Percentiles rank a stretch among this genome's conserved stretches.
Conservation (phyloP, 2,113 vertebrate genomes). For the Boleophthalmus pectinirostris region DNA sequence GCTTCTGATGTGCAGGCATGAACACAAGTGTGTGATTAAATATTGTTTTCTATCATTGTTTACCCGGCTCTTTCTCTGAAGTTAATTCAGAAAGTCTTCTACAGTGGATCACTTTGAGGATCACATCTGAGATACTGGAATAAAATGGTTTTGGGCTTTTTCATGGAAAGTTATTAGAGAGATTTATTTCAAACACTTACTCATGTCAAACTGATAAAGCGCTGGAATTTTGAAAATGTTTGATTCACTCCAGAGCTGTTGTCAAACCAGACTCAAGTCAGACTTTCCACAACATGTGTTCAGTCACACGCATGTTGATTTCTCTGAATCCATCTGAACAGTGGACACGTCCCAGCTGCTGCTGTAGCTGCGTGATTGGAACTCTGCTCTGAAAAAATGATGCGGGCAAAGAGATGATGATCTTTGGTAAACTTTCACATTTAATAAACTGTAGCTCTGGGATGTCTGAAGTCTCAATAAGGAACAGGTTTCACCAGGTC, state of each 20-base stretch:
- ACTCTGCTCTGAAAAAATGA: background rate
- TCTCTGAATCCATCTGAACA: constrained; percentile 44
- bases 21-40: constrained; percentile 74
- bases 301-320: constrained; percentile 52
- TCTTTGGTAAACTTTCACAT: background rate
- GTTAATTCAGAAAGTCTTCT: constrained; percentile 70
- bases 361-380: constrained; percentile 8
- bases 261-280: constrained; percentile 64
- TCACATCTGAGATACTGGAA: constrained; percentile 67
- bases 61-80: constrained; percentile 64
- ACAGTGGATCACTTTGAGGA: constrained; percentile 65
- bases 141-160: constrained; percentile 63
- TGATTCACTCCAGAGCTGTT: constrained; percentile 64
- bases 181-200: constrained; percentile 73
- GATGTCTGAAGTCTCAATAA: background rate
- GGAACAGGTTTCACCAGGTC: background rate
- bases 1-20: constrained; percentile 66
- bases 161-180: constrained; percentile 70
- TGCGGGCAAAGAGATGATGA: background rate
- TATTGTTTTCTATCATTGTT: constrained; percentile 76
- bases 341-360: constrained; percentile 40
- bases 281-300: constrained; percentile 69
- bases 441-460: background rate
- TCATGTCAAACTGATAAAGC: constrained; percentile 71
- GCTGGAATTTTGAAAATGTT: constrained; percentile 67